A percentile compares a stretch with the other conserved stretches of the same genome.
Evolutionary conservation across 2,888 invertebrate species (phyloP).

Genomic region (Ernsta delagoae): DNA sequence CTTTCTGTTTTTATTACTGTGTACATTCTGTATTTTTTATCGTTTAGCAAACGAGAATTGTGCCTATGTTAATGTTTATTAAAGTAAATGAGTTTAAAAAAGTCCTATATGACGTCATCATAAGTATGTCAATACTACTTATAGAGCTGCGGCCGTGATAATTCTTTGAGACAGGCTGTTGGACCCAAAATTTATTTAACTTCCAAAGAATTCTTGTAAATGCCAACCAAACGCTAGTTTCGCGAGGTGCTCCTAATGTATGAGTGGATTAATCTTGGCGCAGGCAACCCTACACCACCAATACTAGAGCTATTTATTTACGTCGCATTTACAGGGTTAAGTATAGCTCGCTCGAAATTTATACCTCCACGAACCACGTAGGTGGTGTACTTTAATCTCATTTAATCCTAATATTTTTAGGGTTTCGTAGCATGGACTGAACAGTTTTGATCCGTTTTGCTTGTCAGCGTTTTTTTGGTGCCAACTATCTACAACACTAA

Average conservation of each 20-base stretch:
- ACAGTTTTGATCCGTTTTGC: not conserved
- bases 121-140: too few relatives aligned
- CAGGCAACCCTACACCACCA: conserved; percentile 53
- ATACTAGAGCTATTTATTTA: conserved; percentile 64
- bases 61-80: too few relatives aligned
- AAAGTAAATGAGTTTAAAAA: too few relatives aligned
- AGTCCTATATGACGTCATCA: too few relatives aligned
- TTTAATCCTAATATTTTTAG: conserved; percentile 29
- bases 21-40: too few relatives aligned
- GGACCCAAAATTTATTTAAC: too few relatives aligned
- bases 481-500: too few relatives aligned
- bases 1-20: too few relatives aligned
- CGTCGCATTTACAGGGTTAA: conserved; percentile 60
- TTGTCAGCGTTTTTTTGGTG: not conserved
- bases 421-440: not conserved
- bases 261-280: conserved; percentile 32
- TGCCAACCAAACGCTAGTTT: not conserved
- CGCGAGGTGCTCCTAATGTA: conserved; percentile 19
- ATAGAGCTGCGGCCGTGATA: too few relatives aligned
- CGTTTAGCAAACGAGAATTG: too few relatives aligned
- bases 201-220: not conserved
- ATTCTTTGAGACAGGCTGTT: too few relatives aligned
- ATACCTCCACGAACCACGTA: conserved; percentile 46
- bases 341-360: conserved; percentile 64
- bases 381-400: conserved; percentile 34